These are phyloP conservation scores for Manacus vitellinus DNA, from an alignment of 2,113 vertebrate species.

Conservation along the genomic window DNA sequence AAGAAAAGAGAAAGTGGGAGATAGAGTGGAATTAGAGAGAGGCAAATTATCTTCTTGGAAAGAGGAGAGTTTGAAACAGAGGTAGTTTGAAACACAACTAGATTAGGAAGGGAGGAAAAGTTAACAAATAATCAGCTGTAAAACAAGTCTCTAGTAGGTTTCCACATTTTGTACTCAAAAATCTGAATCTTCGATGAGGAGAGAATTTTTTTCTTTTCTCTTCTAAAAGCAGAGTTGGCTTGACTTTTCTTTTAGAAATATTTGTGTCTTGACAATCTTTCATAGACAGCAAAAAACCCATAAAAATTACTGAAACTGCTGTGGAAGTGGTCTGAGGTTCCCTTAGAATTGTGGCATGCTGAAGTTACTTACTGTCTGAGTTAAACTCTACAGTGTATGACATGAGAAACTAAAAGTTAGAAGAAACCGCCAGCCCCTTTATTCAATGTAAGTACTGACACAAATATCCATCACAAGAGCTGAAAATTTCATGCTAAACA, in stretches of 20 bases:
- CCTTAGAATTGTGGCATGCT: neutral
- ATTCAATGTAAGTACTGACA: neutral
- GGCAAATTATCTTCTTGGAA: neutral
- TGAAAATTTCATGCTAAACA: neutral
- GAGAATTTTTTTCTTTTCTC: neutral
- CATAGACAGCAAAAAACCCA: neutral
- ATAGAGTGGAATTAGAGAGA: neutral
- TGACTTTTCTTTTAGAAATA: neutral
- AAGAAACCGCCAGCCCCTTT: accelerated
- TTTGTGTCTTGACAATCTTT: neutral
- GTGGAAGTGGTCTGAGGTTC: neutral
- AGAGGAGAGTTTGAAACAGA: neutral
- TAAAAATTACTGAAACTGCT: neutral
- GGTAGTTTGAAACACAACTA: neutral
- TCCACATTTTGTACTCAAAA: neutral
- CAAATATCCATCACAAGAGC: neutral
- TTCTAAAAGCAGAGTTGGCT: neutral
- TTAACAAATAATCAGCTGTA: neutral
- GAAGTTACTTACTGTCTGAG: neutral
- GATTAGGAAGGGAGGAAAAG: neutral
- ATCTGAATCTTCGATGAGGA: neutral
- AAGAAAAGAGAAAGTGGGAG: neutral
- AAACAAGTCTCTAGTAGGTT: neutral
- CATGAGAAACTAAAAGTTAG: neutral
- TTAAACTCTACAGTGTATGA: neutral